phyloP scores from a whole-genome alignment of 2,888 invertebrate species.

The Nemurella pictetii region DNA sequence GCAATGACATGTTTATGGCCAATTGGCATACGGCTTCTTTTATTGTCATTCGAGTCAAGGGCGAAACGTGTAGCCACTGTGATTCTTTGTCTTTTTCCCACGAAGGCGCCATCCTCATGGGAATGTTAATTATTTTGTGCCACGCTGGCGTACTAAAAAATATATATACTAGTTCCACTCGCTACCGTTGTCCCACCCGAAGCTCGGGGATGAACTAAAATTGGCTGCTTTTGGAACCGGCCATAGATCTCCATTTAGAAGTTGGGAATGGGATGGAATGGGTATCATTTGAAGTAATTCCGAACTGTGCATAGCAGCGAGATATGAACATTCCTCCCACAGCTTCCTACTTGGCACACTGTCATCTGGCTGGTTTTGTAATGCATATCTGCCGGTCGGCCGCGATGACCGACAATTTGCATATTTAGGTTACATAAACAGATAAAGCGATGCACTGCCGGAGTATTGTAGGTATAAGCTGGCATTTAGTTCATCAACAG shows the following conservation, averaged over 20 bases:
- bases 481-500: background rate
- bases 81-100: no score
- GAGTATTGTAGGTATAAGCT: background rate
- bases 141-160: no score
- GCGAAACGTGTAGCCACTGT: background rate
- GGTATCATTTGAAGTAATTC: no score
- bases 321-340: background rate
- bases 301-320: background rate
- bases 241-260: background rate
- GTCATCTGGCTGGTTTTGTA: background rate
- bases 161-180: no score
- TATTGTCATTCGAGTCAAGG: background rate
- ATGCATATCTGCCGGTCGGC: background rate
- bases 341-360: background rate
- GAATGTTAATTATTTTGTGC: no score
- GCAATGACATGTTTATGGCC: background rate
- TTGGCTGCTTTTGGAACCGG: no score
- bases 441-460: background rate
- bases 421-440: background rate
- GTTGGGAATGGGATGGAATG: background rate
- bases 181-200: no score
- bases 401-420: background rate
- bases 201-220: no score
- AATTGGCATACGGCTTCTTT: background rate
- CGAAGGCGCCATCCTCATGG: no score